Evolutionary conservation across 2,113 vertebrate species (phyloP).

Genomic region (Marcusenius ussheri): DNA sequence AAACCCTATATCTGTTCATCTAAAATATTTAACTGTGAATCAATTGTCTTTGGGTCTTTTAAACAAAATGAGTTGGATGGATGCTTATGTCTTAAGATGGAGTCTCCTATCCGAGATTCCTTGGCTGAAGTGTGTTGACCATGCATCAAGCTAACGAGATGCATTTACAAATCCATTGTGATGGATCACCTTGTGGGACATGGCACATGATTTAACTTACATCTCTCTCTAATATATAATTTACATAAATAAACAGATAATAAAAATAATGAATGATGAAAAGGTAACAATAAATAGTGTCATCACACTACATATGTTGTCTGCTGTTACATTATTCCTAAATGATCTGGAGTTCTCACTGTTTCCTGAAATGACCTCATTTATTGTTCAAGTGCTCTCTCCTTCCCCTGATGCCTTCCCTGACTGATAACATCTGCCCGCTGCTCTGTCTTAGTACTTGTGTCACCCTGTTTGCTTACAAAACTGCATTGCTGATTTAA

Average conservation of each 20-base stretch:
- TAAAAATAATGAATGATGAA: conserved; percentile 3
- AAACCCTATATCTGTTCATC: background rate
- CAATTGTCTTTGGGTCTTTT: background rate
- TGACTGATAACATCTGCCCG: conserved; percentile 33
- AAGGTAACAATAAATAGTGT: background rate
- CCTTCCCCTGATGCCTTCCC: conserved; percentile 33
- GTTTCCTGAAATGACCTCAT: conserved; percentile 16
- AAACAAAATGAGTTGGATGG: background rate
- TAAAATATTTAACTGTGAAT: background rate
- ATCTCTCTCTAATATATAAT: background rate
- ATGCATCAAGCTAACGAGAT: background rate
- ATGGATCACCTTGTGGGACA: background rate
- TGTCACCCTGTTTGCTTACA: conserved; percentile 27
- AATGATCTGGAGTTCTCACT: background rate
- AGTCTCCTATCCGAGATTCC: background rate
- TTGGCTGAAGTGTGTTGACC: background rate
- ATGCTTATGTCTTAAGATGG: background rate
- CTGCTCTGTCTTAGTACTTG: conserved; percentile 31
- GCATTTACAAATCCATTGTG: background rate
- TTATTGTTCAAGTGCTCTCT: conserved; percentile 22
- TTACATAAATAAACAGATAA: background rate
- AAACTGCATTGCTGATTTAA: conserved; percentile 19
- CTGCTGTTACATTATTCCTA: background rate
- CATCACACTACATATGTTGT: background rate
- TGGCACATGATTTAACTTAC: background rate